Conservation (phyloP, 2,113 vertebrate genomes). For the Alexandromys fortis region DNA sequence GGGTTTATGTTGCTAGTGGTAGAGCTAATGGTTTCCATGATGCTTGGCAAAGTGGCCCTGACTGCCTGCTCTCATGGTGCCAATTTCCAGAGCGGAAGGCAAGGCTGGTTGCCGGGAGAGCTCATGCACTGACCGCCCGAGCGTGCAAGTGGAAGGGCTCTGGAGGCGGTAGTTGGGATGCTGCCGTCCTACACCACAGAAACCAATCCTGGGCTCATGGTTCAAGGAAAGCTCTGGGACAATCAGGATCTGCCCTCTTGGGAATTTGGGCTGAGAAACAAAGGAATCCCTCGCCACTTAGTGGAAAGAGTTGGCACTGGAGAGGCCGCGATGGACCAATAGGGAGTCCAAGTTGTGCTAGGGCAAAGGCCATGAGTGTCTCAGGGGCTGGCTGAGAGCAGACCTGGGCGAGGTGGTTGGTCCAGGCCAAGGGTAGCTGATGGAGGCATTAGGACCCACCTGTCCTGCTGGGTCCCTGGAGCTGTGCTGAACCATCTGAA, state of each 20-base stretch:
- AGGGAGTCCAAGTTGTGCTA: background rate
- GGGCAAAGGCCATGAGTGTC: background rate
- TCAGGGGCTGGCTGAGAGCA: background rate
- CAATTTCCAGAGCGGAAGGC: background rate
- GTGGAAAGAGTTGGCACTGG: background rate
- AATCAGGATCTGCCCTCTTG: background rate
- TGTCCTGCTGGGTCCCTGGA: background rate
- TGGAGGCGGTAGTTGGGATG: fast-evolving
- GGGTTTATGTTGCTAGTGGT: too few relatives aligned
- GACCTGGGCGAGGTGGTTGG: background rate
- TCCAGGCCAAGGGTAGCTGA: background rate
- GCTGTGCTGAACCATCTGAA: too few relatives aligned
- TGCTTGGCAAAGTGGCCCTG: background rate
- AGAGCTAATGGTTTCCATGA: background rate
- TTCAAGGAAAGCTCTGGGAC: background rate
- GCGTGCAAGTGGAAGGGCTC: fast-evolving
- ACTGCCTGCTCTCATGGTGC: fast-evolving
- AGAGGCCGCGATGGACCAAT: background rate
- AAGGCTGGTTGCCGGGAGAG: too few relatives aligned
- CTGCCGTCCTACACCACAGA: fast-evolving
- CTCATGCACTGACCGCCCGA: too few relatives aligned
- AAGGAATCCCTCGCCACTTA: background rate
- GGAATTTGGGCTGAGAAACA: background rate
- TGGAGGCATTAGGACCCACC: fast-evolving
- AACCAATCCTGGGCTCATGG: background rate